Conservation (phyloP, 1,140 invertebrate species). For the Neodiprion fabricii region DNA sequence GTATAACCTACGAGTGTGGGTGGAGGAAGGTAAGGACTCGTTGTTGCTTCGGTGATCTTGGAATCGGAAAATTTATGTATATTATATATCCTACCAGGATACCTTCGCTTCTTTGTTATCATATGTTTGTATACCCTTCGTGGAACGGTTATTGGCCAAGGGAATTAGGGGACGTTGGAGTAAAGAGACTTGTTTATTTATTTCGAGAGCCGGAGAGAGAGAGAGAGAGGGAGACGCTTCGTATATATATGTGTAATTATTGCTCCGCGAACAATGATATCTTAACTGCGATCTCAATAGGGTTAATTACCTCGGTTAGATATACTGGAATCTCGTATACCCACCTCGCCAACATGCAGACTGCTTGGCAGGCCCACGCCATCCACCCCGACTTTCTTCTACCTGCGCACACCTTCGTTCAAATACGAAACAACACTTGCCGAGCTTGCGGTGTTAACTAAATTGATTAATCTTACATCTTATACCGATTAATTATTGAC, state of each 20-base stretch:
- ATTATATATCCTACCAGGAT: too few relatives aligned
- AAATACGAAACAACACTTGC: background rate
- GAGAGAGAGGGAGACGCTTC: too few relatives aligned
- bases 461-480: constrained; percentile 53
- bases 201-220: too few relatives aligned
- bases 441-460: constrained; percentile 30
- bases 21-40: too few relatives aligned
- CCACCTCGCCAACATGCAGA: constrained; percentile 32
- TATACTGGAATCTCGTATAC: constrained; percentile 16
- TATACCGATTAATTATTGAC: constrained; percentile 54
- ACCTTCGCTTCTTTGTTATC: too few relatives aligned
- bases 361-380: constrained; percentile 9
- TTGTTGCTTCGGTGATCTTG: too few relatives aligned
- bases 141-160: too few relatives aligned
- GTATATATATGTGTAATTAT: background rate
- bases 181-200: too few relatives aligned
- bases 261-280: constrained; percentile 50
- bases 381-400: background rate
- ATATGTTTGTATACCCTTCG: too few relatives aligned
- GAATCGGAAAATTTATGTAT: too few relatives aligned
- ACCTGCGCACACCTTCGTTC: background rate
- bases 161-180: too few relatives aligned
- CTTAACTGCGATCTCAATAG: constrained; percentile 51
- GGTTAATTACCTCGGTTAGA: constrained; percentile 54
- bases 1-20: too few relatives aligned